Evolutionary conservation across 2,888 invertebrate genomes (phyloP), one percentile per base, ranked within the genome.

Genomic region (Calameuta idolon): DNA sequence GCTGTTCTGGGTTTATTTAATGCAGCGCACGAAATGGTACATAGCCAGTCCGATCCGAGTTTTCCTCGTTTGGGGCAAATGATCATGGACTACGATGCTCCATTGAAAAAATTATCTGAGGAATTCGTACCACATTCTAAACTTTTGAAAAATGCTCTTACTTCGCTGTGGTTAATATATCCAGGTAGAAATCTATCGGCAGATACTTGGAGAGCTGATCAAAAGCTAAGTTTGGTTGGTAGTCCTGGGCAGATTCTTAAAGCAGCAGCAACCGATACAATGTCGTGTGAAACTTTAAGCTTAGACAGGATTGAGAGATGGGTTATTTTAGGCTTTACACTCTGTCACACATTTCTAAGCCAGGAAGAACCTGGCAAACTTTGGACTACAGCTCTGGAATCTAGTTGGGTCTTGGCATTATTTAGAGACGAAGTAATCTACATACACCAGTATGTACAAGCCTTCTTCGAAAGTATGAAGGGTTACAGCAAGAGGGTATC

Each of bases 371-470:
- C 96, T 4, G 96, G 96, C 88, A 96, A 96, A 90, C 95, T 99
- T 92, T 99, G 98, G 97, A 94, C 96, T 11, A 96, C 95, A 84
- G 97, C 98, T 1, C 92, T 99, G 75, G 97, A 98, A 89, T 97
- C 97, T 9, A 96, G 97, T 40, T 98, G 99, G 97, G 98, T 99
- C 1, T 94, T 98, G 75, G 96, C 98, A 5, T 92, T 99, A 34
- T 99, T 98, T 90, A 94, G 99, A 68, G 99, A 99, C 93, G 99
- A 99, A 93, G 98, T 99, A 0, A 94, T 99, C 73, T 96, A 97
- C 89, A 97, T 98, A 83, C 99, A 99, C 92, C 95, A 97, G 74
- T 98, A 98, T 88, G 96, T 99, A 80, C 97, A 97, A 89, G 94
- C 94, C 76, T 98, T 97, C 89, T 98, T 99, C 90, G 99, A 99